Evolutionary conservation across 2,888 invertebrate genomes (phyloP), one percentile per base, ranked within the genome.

Genomic region (Lasioglossum vierecki): DNA sequence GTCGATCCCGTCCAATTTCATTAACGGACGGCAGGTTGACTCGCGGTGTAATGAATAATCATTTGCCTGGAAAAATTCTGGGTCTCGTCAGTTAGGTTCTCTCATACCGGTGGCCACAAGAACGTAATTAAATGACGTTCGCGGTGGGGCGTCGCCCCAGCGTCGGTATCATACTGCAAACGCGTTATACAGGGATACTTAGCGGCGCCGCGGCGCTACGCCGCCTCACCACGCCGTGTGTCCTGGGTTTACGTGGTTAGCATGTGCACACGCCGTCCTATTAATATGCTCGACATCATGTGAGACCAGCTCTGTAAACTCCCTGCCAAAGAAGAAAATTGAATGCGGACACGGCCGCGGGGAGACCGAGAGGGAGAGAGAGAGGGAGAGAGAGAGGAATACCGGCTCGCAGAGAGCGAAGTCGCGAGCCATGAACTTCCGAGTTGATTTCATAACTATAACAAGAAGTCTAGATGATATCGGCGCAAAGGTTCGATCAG

Each of bases 281-380:
- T 93, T 93, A 92, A 93, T 93, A 93, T 94, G 92, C 91, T 83
- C 81, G 85, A 89, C 90, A 89, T 91, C 92, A 90, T 89, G 88
- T 87, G 84, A 88, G 89, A 35, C 84, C 53, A 88, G 87, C 88
- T 88, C 89, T 86, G 90, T 90, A 91, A 93, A 93, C 92, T 92
- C 90, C 79, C 53, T 60, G 88, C 89, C 92, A 88, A 92, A 92
- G 93, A 93, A 92, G 92, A 93, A 93, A 93, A 94, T 93, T 93
- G 92, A 94, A 94, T 92, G 92, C 91, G 90, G 84, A 44, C 72
- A 53, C 53, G 22, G n/a, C 39, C 22, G 39, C 22, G 9, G 49
- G 0, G 49, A 49, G 49, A 49, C 41, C 11, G 49, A 22, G 22
- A 22, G 53, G 22, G 22, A 46, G 18, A 22, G 53, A 53, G 49